Evolutionary conservation across 2,888 invertebrate species (phyloP).

Genomic region (Azorinus chamasolen): DNA sequence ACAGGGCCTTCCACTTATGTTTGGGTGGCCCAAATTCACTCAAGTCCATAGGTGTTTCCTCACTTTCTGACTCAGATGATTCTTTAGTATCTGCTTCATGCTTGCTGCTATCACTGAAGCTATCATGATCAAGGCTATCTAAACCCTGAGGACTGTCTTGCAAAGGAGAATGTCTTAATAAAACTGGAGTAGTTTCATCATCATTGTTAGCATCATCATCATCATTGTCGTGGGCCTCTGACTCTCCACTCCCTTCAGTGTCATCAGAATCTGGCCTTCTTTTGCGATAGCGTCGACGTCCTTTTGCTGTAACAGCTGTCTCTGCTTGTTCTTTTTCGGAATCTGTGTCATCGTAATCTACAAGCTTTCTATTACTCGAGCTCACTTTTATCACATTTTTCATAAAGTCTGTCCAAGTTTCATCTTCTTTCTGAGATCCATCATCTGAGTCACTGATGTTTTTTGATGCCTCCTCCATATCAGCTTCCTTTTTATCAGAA

Average conservation of each 20-base stretch:
- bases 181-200: constrained; percentile 28
- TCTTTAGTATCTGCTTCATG: constrained; percentile 25
- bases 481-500: too few relatives aligned
- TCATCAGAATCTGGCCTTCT: constrained; percentile 35
- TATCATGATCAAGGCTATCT: constrained; percentile 47
- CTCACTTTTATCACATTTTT: constrained; percentile 1
- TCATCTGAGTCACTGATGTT: background rate
- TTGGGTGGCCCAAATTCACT: constrained; percentile 68
- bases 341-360: constrained; percentile 27
- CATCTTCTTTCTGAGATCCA: background rate
- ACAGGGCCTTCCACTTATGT: constrained; percentile 90
- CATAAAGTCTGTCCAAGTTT: constrained; percentile 3
- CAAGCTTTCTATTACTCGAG: background rate
- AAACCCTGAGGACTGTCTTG: constrained; percentile 16
- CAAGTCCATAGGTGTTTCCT: constrained; percentile 54
- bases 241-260: constrained; percentile 3
- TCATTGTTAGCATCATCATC: constrained; percentile 33
- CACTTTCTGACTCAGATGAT: constrained; percentile 64
- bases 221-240: constrained; percentile 23
- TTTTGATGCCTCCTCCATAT: background rate
- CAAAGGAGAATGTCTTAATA: constrained; percentile 11
- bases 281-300: constrained; percentile 36
- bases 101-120: constrained; percentile 36
- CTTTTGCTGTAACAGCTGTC: constrained; percentile 5
- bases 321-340: constrained; percentile 3